Conservation (phyloP, 2,113 vertebrate genomes). For the Laticauda laticaudata region DNA sequence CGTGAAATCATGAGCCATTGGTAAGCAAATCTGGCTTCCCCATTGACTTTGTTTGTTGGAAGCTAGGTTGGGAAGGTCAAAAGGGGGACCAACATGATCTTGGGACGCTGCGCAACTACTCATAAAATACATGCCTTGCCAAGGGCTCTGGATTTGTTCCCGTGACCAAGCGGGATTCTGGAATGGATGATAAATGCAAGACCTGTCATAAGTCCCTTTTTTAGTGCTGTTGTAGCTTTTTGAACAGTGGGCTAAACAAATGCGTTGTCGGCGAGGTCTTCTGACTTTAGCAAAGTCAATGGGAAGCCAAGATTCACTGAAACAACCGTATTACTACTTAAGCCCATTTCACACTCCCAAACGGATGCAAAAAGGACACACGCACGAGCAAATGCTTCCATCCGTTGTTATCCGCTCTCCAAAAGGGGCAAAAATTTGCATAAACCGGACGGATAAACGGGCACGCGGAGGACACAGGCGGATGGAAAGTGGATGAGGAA, state of each 20-base stretch:
- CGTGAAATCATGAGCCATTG: background rate
- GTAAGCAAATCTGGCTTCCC: background rate
- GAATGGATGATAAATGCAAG: background rate
- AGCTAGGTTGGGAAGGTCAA: background rate
- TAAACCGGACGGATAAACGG: no score
- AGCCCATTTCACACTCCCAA: no score
- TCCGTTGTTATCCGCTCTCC: no score
- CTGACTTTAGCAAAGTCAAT: background rate
- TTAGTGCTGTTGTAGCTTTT: background rate
- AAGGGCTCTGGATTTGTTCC: background rate
- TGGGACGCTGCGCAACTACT: background rate
- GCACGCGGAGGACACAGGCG: no score
- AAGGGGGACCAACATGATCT: background rate
- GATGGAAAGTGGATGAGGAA: no score
- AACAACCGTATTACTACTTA: background rate
- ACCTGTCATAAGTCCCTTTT: background rate
- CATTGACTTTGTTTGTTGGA: background rate
- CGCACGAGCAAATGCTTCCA: no score
- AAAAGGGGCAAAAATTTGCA: no score
- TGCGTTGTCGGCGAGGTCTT: no score
- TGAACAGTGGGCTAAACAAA: background rate
- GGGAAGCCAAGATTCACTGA: background rate
- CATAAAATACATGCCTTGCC: background rate
- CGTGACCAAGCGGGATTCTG: background rate
- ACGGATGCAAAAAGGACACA: no score